These are phyloP conservation scores for Threskiornis aethiopicus DNA, from an alignment of 2,797 vertebrate species.

Conservation along the genomic window DNA sequence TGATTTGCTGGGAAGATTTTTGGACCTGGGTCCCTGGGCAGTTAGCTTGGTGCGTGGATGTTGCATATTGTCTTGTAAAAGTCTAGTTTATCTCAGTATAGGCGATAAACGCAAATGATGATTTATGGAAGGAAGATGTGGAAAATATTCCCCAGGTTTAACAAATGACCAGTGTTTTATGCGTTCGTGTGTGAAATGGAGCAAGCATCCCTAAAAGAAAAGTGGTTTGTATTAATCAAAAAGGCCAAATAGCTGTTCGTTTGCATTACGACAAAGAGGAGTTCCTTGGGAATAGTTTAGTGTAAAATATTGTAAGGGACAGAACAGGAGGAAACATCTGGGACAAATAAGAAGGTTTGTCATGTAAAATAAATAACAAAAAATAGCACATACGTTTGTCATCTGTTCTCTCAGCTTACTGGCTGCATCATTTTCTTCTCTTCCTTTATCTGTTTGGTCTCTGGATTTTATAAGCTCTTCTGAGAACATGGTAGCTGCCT, in stretches of 20 bases:
- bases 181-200: not conserved
- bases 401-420: not conserved
- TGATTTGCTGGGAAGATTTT: conserved; percentile 91
- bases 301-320: not conserved
- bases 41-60: conserved; percentile 89
- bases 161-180: not conserved
- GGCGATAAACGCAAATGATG: not conserved
- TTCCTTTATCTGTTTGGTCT: not conserved
- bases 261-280: not conserved
- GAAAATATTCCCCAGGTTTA: not conserved
- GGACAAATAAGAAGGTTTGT: not conserved
- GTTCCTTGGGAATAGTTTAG: not conserved
- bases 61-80: fast-evolving
- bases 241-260: not conserved
- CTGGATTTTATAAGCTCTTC: not conserved
- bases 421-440: not conserved
- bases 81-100: not conserved
- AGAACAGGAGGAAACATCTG: not conserved
- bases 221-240: not conserved
- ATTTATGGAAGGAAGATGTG: not conserved
- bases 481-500: conserved; percentile 7
- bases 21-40: conserved; percentile 97
- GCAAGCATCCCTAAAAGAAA: not conserved
- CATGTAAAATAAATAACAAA: not conserved
- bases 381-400: not conserved